phyloP scores from a whole-genome alignment of 2,797 vertebrate genomes.

The Anniella stebbinsi region DNA sequence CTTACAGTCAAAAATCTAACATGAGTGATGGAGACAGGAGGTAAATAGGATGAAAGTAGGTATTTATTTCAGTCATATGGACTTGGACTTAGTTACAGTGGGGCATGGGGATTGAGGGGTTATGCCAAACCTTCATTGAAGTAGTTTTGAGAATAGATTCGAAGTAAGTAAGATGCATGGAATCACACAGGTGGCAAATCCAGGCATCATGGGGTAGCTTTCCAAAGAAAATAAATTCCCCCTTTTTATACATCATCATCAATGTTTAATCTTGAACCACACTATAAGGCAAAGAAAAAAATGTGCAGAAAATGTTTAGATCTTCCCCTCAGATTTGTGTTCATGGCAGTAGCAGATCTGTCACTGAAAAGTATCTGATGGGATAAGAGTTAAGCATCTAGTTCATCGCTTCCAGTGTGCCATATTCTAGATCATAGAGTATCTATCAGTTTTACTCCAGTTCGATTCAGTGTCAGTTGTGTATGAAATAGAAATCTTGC shows the following conservation, averaged over 20 bases:
- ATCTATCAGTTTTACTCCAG: not conserved
- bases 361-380: not conserved
- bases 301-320: not conserved
- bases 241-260: constrained; percentile 1
- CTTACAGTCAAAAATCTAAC: not conserved
- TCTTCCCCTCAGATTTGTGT: not conserved
- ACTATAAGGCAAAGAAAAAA: not conserved
- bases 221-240: not conserved
- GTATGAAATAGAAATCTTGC: not conserved
- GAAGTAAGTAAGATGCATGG: not conserved
- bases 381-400: not conserved
- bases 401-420: not conserved
- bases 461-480: not conserved
- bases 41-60: not conserved
- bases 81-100: not conserved
- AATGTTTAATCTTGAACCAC: not conserved
- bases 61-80: not conserved
- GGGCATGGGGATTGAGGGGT: not conserved
- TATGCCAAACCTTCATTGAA: not conserved
- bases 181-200: not conserved
- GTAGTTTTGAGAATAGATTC: not conserved
- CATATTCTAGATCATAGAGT: not conserved
- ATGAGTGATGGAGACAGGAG: not conserved
- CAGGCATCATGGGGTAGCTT: not conserved
- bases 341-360: not conserved